Percentiles rank a stretch among this genome's conserved stretches.
Evolutionary conservation across 2,797 vertebrate genomes (phyloP).

Genomic region (Pseudomugil gertrudae): DNA sequence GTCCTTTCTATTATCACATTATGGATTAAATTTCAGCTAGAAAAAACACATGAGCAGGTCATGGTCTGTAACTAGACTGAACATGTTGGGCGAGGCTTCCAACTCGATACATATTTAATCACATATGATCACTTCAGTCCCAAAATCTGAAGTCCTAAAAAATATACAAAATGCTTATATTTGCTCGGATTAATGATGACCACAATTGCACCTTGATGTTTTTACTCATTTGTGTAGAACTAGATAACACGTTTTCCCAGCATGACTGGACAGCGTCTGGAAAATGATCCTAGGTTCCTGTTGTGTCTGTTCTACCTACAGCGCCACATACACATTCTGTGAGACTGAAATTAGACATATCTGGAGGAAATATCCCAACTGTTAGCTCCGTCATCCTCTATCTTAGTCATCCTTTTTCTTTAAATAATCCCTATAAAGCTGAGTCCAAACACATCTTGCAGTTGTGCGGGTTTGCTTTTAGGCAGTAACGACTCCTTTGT

Average conservation of each 20-base stretch:
- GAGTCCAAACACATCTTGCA: background rate
- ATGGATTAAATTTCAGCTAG: background rate
- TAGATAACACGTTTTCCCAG: background rate
- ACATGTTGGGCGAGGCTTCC: background rate
- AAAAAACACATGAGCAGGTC: background rate
- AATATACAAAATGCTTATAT: background rate
- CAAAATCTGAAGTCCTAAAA: background rate
- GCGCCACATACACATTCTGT: background rate
- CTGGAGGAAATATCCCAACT: no score
- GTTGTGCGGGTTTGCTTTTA: background rate
- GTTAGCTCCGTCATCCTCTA: background rate
- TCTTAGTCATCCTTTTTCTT: background rate
- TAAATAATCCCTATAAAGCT: background rate
- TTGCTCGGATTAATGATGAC: background rate
- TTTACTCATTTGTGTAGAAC: background rate
- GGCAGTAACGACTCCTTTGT: background rate
- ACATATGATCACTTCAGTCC: background rate
- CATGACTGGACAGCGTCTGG: background rate
- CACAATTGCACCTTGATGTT: background rate
- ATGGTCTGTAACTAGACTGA: background rate
- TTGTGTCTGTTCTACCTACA: background rate
- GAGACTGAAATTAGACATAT: accelerated
- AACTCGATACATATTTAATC: background rate
- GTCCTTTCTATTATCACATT: background rate
- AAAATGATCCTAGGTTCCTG: background rate